Base-by-base conservation (phyloP, 2,113 vertebrate species). In the Noctilio leporinus region DNA sequence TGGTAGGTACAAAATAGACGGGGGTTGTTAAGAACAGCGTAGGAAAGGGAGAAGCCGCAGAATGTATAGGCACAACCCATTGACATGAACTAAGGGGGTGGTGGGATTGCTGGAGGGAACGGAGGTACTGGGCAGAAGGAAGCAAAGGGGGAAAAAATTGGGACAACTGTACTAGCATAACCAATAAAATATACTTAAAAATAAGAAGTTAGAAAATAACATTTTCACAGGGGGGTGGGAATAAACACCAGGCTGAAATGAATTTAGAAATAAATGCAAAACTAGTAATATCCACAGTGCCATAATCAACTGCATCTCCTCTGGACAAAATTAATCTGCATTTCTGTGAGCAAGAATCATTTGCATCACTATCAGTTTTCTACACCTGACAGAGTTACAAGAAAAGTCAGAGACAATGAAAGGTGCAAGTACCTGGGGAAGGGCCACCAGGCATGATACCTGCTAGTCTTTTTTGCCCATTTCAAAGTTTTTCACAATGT, bases 241-340 rank as follows among this genome's bases (percentile, higher is more conserved):
- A n/a, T n/a, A 65, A 92, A 19, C 7, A 62, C 10, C 81, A 65
- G 4, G 28, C 28, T 17, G 45, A 89, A 62, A 64, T 47, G 47
- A 93, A 69, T 70, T 86, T 33, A 76, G 22, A 93, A 92, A 87
- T 64, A 84, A 72, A 78, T 67, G 70, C 75, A 81, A 83, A 84
- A 11, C 38, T 43, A 38, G 28, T 38, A 4, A 12, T 57, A 73
- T 30, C 35, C 55, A 75, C 19, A 10, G 14, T 6, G 26, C 55
- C 55, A 45, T 14, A 73, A 38, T 55, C 28, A 62, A 49, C 4
- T 20, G 26, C 5, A 12, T 57, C 43, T 51, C 45, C 38, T 1
- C 84, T 65, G 62, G 55, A 67, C 51, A 65, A 90, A 88, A 70
- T 47, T n/a, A 17, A 47, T 92, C 93, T 91, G 86, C 72, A 88